phyloP scores from a whole-genome alignment of 2,797 vertebrate genomes.

The Mallotus villosus region DNA sequence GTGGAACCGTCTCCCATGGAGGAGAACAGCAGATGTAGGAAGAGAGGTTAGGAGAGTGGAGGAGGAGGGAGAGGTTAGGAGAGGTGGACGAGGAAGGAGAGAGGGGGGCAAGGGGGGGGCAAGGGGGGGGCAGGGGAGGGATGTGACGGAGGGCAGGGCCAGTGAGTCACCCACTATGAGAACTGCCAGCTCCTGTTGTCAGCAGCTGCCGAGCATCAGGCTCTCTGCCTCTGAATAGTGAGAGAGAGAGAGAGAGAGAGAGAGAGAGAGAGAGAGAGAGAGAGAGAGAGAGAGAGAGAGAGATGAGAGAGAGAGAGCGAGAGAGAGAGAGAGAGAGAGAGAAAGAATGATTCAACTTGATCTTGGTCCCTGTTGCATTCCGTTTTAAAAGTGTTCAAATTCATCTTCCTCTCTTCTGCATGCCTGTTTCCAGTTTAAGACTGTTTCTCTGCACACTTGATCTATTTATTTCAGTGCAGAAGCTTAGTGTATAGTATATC shows the following conservation, averaged over 20 bases:
- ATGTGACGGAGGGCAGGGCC: constrained; percentile 14
- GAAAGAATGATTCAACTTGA: not conserved
- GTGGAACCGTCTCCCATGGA: not conserved
- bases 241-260: not conserved
- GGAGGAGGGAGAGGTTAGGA: not conserved
- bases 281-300: constrained; percentile 8
- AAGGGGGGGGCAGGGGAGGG: constrained; percentile 14
- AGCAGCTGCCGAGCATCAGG: constrained; percentile 48
- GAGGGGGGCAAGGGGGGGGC: not conserved
- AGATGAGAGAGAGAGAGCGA: not conserved
- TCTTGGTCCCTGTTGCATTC: no score
- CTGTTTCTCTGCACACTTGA: not conserved
- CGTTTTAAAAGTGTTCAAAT: no score
- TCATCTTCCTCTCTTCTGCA: no score
- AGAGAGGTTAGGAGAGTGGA: not conserved
- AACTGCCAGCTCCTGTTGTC: constrained; percentile 29
- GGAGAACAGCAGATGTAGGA: constrained; percentile 5
- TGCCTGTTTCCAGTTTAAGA: not conserved
- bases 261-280: constrained; percentile 1
- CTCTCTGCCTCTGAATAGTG: not conserved
- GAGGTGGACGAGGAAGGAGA: not conserved
- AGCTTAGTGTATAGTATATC: not conserved
- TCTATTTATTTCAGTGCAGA: not conserved
- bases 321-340: constrained; percentile 11
- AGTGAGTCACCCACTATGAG: constrained; percentile 10